phyloP scores from a whole-genome alignment of 2,797 vertebrate genomes.

The Platyrinchus mystaceus region DNA sequence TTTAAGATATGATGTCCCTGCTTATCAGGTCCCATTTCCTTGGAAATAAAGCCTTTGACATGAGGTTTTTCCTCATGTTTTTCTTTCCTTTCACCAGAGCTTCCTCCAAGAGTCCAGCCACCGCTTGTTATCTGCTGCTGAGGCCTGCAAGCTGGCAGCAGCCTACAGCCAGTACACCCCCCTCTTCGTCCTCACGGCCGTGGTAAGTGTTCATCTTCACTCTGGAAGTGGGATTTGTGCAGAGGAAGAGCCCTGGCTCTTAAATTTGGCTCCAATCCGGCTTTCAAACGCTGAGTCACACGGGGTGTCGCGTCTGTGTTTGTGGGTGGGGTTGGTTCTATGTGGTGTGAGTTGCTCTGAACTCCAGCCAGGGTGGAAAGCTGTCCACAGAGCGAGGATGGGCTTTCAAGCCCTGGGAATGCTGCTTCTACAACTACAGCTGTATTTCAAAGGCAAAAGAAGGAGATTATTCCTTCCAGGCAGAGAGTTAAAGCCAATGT shows the following conservation, averaged over 20 bases:
- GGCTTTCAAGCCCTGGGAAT: background rate
- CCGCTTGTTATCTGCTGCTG: slow-evolving; percentile 86
- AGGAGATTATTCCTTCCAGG: background rate
- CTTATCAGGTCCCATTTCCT: background rate
- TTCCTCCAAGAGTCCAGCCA: slow-evolving; percentile 80
- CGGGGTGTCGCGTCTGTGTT: background rate
- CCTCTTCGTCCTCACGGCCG: slow-evolving; percentile 88
- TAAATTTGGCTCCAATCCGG: background rate
- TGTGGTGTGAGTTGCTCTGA: background rate
- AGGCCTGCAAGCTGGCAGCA: slow-evolving; percentile 88
- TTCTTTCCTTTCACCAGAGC: slow-evolving; percentile 60
- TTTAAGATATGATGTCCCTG: background rate
- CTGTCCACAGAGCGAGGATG: background rate
- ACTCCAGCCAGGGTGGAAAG: background rate
- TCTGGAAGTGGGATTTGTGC: background rate
- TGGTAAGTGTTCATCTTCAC: slow-evolving; percentile 73
- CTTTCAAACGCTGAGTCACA: background rate
- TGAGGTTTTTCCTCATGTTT: background rate
- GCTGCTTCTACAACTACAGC: background rate
- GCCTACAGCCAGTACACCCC: slow-evolving; percentile 89
- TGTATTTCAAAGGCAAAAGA: background rate
- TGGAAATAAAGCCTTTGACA: background rate
- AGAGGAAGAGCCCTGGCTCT: background rate
- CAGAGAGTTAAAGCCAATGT: background rate
- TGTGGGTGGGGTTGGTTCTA: background rate